These are phyloP conservation scores for Colletes gigas DNA, from an alignment of 1,140 invertebrate species.

Conservation along the genomic window DNA sequence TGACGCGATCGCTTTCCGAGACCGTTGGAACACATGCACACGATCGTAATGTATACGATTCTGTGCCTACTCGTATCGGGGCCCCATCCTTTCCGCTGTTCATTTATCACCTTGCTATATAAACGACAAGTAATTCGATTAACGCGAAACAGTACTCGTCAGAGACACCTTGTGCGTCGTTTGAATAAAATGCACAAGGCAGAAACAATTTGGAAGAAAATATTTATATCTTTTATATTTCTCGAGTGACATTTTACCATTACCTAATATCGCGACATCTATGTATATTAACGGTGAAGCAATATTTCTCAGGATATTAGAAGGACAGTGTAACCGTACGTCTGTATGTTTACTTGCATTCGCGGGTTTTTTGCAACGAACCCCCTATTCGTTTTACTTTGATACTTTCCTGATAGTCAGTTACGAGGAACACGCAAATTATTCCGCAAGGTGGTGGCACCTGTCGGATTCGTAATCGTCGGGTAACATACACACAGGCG, in stretches of 20 bases:
- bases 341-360: neutral
- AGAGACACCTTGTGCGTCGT: too few species aligned
- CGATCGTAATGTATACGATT: conserved; percentile 37
- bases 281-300: neutral
- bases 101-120: neutral
- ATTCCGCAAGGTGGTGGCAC: conserved; percentile 67
- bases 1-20: conserved; percentile 49
- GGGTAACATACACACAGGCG: conserved; percentile 48
- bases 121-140: neutral
- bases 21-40: conserved; percentile 46
- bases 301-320: too few species aligned
- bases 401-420: conserved; percentile 43
- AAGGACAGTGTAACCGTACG: neutral
- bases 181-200: too few species aligned
- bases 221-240: too few species aligned
- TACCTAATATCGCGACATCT: neutral
- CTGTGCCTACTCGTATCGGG: conserved; percentile 11
- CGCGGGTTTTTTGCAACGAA: neutral
- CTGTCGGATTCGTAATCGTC: conserved; percentile 46
- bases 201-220: too few species aligned
- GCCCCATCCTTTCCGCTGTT: neutral
- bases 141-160: neutral
- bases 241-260: too few species aligned
- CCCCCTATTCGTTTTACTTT: neutral
- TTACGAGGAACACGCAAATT: conserved; percentile 32